Conservation (phyloP, 2,888 invertebrate species). For the Rotaria magnacalcarata region DNA sequence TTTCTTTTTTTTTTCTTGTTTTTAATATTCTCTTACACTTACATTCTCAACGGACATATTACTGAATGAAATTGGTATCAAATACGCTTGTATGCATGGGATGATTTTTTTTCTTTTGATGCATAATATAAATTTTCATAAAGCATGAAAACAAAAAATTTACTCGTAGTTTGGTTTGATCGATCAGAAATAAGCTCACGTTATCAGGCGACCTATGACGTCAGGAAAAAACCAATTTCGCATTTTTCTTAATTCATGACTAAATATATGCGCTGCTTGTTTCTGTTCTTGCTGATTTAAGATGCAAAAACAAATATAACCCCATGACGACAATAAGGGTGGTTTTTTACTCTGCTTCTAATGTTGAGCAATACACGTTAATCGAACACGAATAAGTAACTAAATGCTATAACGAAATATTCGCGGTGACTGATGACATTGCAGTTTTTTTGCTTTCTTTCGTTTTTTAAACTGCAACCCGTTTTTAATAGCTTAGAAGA, state of each 20-base stretch:
- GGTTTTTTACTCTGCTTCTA: too few species aligned
- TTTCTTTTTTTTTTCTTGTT: neutral
- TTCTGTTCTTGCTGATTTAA: neutral
- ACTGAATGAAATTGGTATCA: neutral
- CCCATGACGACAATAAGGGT: too few species aligned
- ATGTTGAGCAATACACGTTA: too few species aligned
- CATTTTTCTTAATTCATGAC: neutral
- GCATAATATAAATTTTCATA: neutral
- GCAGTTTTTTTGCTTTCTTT: neutral
- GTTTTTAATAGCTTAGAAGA: neutral
- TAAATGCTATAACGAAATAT: too few species aligned
- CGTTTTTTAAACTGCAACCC: neutral
- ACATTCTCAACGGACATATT: neutral
- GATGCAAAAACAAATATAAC: too few species aligned
- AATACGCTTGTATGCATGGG: neutral
- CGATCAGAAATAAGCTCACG: too few species aligned
- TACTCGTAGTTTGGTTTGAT: too few species aligned
- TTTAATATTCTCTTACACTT: neutral
- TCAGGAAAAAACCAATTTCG: neutral
- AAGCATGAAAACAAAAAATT: neutral
- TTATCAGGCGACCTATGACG: neutral
- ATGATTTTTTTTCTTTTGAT: neutral
- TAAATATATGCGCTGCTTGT: neutral
- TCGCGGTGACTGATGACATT: too few species aligned
- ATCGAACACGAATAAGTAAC: too few species aligned